A percentile compares a stretch with the other conserved stretches of the same genome.
Conservation (phyloP, 1,140 invertebrate genomes). For the Euwallacea similis region DNA sequence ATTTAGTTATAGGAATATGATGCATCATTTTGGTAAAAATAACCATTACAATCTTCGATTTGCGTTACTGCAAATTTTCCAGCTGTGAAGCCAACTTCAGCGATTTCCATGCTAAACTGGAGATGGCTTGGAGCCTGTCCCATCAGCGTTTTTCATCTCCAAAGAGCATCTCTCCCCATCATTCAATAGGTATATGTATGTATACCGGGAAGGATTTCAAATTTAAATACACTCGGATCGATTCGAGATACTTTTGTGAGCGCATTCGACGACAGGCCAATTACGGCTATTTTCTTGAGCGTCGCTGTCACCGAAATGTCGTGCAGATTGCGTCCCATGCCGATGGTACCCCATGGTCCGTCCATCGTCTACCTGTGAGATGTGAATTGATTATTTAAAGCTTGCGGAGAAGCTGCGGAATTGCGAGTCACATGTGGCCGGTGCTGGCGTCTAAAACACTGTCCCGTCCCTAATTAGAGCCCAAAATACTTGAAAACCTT, state of each 20-base stretch:
- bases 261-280: slow-evolving; percentile 14
- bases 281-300: slow-evolving; percentile 17
- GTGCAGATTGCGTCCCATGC: not conserved
- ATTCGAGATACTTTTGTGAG: slow-evolving; percentile 27
- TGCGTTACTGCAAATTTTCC: no score
- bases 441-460: slow-evolving; percentile 17
- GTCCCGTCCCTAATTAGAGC: slow-evolving; percentile 13
- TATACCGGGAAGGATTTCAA: slow-evolving; percentile 16
- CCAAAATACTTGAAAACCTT: slow-evolving; percentile 15
- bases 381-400: slow-evolving; percentile 30
- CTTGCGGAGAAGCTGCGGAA: slow-evolving; percentile 18
- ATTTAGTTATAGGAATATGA: no score
- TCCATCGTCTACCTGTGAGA: slow-evolving; percentile 17
- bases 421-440: slow-evolving; percentile 21
- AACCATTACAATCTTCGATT: no score
- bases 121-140: no score
- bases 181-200: not conserved
- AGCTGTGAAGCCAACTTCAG: no score
- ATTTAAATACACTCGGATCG: slow-evolving; percentile 24
- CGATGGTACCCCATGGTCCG: not conserved
- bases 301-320: slow-evolving; percentile 20
- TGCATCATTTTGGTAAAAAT: no score
- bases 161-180: no score
- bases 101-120: no score
- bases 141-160: no score